Conservation (phyloP, 2,888 invertebrate species). For the Thereva nobilitata region DNA sequence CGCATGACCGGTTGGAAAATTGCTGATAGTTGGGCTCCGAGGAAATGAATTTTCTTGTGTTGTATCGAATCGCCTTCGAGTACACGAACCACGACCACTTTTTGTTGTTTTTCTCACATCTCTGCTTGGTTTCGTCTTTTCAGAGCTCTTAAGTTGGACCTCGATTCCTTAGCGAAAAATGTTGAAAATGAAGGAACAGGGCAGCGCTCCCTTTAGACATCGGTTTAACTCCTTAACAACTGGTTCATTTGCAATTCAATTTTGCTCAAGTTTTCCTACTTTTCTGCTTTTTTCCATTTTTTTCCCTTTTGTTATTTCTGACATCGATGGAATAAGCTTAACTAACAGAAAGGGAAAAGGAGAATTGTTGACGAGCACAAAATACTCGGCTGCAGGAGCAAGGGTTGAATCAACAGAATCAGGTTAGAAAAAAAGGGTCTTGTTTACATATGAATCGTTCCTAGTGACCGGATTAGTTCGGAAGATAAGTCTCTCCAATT, state of each 20-base stretch:
- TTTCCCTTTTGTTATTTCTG: conserved; percentile 29
- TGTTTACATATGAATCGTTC: no score
- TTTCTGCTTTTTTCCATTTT: conserved; percentile 14
- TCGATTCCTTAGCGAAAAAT: background rate
- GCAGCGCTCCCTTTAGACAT: conserved; percentile 24
- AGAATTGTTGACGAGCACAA: background rate
- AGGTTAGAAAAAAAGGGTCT: no score
- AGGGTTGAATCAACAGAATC: no score
- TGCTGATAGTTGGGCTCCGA: no score
- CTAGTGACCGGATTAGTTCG: no score
- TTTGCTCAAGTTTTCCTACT: conserved; percentile 24
- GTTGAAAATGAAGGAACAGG: background rate
- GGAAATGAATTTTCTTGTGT: no score
- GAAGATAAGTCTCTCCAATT: no score
- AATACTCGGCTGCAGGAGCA: no score
- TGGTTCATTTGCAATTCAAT: conserved; percentile 39
- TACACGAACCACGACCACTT: no score
- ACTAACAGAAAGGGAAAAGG: background rate
- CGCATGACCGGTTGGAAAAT: no score
- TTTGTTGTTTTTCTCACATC: background rate
- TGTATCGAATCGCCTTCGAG: no score
- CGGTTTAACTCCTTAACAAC: conserved; percentile 38
- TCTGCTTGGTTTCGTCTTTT: background rate
- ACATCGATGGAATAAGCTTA: conserved; percentile 18
- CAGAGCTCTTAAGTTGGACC: background rate